These are phyloP conservation scores for Capreolus pygargus DNA, from an alignment of 2,113 vertebrate species.

Conservation along the genomic window DNA sequence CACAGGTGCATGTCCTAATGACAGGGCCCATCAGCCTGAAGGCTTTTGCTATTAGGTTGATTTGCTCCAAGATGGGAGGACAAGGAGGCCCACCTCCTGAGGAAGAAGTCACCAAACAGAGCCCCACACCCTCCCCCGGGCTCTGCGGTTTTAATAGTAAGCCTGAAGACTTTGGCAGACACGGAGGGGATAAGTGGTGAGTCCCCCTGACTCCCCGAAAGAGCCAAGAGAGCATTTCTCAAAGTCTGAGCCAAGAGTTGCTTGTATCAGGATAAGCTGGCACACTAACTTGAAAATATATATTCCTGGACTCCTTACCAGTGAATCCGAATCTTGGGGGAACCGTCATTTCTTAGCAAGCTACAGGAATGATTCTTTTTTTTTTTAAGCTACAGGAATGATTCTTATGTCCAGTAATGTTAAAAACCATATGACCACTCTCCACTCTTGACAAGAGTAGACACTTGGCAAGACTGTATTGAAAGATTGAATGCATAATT, in stretches of 20 bases:
- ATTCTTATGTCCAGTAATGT: not conserved
- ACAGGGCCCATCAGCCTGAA: not conserved
- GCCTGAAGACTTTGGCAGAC: not conserved
- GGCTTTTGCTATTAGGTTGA: not conserved
- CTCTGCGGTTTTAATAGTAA: not conserved
- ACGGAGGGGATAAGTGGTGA: not conserved
- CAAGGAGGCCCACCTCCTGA: not conserved
- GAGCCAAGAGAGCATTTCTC: not conserved
- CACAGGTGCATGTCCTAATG: not conserved
- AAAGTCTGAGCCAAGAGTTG: not conserved
- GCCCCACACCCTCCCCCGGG: accelerated
- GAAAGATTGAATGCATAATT: not conserved
- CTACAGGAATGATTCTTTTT: not conserved
- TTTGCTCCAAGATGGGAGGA: not conserved
- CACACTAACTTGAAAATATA: not conserved
- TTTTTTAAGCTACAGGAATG: not conserved
- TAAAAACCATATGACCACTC: not conserved
- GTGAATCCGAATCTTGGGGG: not conserved
- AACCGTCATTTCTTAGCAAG: not conserved
- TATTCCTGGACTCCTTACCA: not conserved
- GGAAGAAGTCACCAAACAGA: not conserved
- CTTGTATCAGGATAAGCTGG: not conserved
- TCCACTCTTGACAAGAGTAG: not conserved
- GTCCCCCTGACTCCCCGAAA: not conserved
- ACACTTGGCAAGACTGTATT: not conserved